Conservation (phyloP, 2,797 vertebrate genomes). For the Gymnodraco acuticeps region DNA sequence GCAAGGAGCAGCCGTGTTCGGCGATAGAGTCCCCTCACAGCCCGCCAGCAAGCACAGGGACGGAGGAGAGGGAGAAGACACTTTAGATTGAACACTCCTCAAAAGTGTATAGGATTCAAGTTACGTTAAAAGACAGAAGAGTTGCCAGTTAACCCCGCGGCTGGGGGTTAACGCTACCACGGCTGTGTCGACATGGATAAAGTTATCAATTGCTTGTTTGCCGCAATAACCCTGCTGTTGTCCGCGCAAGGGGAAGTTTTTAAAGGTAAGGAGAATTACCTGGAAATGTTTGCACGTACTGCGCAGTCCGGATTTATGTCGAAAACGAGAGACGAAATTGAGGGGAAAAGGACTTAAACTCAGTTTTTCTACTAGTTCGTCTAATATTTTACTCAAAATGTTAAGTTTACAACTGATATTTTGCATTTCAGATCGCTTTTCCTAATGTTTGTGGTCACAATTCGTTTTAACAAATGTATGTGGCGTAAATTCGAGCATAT, state of each 20-base stretch:
- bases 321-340: slow-evolving; percentile 1
- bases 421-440: too few relatives aligned
- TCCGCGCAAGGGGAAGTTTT: slow-evolving; percentile 84
- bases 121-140: slow-evolving; percentile 62
- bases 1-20: slow-evolving; percentile 65
- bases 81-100: slow-evolving; percentile 37
- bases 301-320: slow-evolving; percentile 5
- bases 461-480: neutral
- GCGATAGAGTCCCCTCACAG: slow-evolving; percentile 47
- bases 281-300: slow-evolving; percentile 9
- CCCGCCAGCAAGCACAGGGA: slow-evolving; percentile 46
- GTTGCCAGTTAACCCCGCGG: slow-evolving; percentile 79
- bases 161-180: slow-evolving; percentile 75
- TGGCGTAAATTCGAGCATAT: neutral
- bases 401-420: neutral
- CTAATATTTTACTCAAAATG: slow-evolving; percentile 4
- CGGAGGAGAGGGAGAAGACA: slow-evolving; percentile 40
- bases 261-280: slow-evolving; percentile 82
- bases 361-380: slow-evolving; percentile 35
- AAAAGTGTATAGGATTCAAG: slow-evolving; percentile 65
- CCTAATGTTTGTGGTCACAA: neutral
- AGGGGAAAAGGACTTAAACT: slow-evolving; percentile 3
- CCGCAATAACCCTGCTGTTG: slow-evolving; percentile 81
- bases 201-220: slow-evolving; percentile 83
- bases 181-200: slow-evolving; percentile 85